Percentiles rank a stretch among this genome's conserved stretches.
phyloP scores from a whole-genome alignment of 2,888 invertebrate species.

The Lasioglossum calceatum region DNA sequence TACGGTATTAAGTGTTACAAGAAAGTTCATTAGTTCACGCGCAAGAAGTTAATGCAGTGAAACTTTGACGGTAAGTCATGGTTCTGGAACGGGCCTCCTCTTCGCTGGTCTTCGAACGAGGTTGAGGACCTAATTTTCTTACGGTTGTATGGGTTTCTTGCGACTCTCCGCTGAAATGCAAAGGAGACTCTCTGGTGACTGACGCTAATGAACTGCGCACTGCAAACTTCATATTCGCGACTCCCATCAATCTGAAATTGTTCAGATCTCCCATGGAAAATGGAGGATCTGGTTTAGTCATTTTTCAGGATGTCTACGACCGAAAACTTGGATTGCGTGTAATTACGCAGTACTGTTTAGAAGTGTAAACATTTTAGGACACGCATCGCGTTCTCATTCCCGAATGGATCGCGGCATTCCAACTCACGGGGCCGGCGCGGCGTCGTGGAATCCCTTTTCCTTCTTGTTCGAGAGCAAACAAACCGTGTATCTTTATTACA shows the following conservation, averaged over 20 bases:
- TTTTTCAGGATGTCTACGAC: neutral
- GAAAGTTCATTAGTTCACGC: slow-evolving; percentile 13
- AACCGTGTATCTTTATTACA: slow-evolving; percentile 78
- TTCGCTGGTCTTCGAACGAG: neutral
- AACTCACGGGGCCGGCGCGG: slow-evolving; percentile 14
- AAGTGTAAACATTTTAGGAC: slow-evolving; percentile 58
- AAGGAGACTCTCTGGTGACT: neutral
- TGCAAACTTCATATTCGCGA: neutral
- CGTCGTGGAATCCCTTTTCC: slow-evolving; percentile 44
- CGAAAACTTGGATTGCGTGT: neutral
- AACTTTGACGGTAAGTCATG: neutral
- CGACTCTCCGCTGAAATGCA: neutral
- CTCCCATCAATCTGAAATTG: neutral
- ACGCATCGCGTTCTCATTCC: slow-evolving; percentile 28
- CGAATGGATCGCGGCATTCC: slow-evolving; percentile 65
- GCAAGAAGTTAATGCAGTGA: slow-evolving; percentile 15
- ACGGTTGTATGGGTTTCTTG: neutral
- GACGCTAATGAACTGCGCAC: neutral
- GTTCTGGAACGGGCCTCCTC: neutral
- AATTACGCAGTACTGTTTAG: slow-evolving; percentile 20
- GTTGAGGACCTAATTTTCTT: neutral
- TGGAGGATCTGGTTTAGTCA: neutral
- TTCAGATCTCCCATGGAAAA: neutral
- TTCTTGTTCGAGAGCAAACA: slow-evolving; percentile 71
- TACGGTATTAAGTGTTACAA: slow-evolving; percentile 11